A percentile compares a stretch with the other conserved stretches of the same genome.
These are phyloP conservation scores for Fulmarus glacialis DNA, from an alignment of 2,113 vertebrate genomes.

Conservation along the genomic window DNA sequence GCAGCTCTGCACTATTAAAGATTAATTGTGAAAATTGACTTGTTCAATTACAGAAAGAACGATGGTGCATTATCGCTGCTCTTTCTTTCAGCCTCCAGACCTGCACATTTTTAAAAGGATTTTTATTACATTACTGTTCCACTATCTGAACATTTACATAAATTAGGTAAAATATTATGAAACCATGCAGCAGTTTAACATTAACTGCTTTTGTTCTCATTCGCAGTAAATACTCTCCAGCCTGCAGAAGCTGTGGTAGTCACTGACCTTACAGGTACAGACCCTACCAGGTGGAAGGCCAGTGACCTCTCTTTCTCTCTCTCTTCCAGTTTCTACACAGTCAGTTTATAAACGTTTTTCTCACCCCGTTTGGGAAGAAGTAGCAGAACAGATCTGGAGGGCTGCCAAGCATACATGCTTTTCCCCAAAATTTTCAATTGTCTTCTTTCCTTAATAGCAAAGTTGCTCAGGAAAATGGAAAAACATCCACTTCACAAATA, in stretches of 20 bases:
- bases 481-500: background rate
- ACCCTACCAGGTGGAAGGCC: background rate
- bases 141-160: constrained; percentile 39
- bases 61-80: background rate
- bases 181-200: background rate
- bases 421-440: background rate
- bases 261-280: background rate
- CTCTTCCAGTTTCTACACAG: background rate
- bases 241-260: background rate
- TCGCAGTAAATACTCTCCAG: background rate
- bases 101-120: constrained; percentile 30
- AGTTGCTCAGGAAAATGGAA: background rate
- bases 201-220: background rate
- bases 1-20: constrained; percentile 49
- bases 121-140: constrained; percentile 51
- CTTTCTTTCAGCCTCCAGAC: constrained; percentile 18
- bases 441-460: background rate
- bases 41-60: constrained; percentile 58
- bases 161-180: constrained; percentile 40
- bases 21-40: constrained; percentile 67
- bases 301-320: background rate
- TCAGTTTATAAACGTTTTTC: background rate
- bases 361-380: background rate
- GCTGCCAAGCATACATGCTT: background rate
- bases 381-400: background rate